Conservation (phyloP, 2,797 vertebrate genomes). For the Onychomys arenicola region DNA sequence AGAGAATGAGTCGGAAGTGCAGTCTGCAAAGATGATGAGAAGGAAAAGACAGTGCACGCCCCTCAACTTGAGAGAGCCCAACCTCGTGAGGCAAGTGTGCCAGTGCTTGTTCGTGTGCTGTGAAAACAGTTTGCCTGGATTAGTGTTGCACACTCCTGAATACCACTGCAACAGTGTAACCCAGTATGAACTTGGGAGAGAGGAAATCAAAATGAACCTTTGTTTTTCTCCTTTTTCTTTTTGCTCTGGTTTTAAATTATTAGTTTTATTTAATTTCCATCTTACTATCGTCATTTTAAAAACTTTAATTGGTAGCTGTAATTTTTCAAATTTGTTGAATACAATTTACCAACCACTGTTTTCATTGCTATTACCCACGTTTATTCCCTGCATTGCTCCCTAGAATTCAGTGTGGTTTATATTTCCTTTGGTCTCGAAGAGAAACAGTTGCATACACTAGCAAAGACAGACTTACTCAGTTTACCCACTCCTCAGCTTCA, state of each 20-base stretch:
- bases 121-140: neutral
- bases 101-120: neutral
- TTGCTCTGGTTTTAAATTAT: neutral
- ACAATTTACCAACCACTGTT: neutral
- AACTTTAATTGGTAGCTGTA: neutral
- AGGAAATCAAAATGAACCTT: neutral
- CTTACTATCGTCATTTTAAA: neutral
- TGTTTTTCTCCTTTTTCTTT: neutral
- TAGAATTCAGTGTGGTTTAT: constrained; percentile 45
- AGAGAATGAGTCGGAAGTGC: constrained; percentile 63
- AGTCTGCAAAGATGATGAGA: constrained; percentile 1
- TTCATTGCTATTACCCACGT: neutral
- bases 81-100: constrained; percentile 74
- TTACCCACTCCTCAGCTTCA: neutral
- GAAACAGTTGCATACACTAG: neutral
- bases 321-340: neutral
- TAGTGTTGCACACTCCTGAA: constrained; percentile 7
- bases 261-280: neutral
- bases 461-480: neutral
- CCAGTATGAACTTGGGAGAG: neutral
- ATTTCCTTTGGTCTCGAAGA: constrained; percentile 49
- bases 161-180: neutral
- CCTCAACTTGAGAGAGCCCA: constrained; percentile 86
- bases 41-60: constrained; percentile 73
- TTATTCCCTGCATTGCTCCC: constrained; percentile 10